Percentiles rank a stretch among this genome's conserved stretches.
Evolutionary conservation across 2,113 vertebrate species (phyloP).

Genomic region (Reinhardtius hippoglossoides): DNA sequence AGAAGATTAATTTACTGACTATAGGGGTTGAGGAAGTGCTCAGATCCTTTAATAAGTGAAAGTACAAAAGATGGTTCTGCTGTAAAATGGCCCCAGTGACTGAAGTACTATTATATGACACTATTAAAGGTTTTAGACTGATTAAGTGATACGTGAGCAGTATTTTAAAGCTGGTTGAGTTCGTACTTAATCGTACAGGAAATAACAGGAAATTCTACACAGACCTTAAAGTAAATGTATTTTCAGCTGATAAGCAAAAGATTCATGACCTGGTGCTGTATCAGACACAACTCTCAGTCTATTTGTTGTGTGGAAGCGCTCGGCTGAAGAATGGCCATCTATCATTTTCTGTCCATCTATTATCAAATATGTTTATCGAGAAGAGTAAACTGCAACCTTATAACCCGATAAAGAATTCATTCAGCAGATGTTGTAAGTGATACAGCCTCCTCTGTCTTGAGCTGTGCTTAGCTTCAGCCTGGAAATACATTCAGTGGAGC

Average conservation of each 20-base stretch:
- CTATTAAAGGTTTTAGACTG: too few species aligned
- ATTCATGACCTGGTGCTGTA: background rate
- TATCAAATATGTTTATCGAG: background rate
- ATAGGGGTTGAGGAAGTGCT: too few species aligned
- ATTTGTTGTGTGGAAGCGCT: background rate
- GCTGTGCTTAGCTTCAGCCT: background rate
- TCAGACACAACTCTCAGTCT: background rate
- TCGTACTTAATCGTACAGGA: too few species aligned
- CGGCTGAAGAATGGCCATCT: background rate
- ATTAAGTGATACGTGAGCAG: too few species aligned
- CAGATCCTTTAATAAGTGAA: too few species aligned
- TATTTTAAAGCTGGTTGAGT: too few species aligned
- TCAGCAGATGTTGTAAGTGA: background rate
- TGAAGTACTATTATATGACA: too few species aligned
- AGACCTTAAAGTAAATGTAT: too few species aligned
- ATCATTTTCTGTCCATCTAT: background rate
- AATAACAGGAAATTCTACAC: too few species aligned
- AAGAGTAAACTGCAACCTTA: background rate
- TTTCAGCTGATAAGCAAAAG: background rate
- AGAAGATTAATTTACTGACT: too few species aligned
- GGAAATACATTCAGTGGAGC: constrained; percentile 24
- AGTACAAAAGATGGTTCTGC: too few species aligned
- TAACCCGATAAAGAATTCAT: background rate
- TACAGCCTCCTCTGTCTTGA: background rate
- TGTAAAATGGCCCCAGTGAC: too few species aligned